These are phyloP conservation scores for Heliconius congener DNA, from an alignment of 1,140 invertebrate species.

Conservation along the genomic window DNA sequence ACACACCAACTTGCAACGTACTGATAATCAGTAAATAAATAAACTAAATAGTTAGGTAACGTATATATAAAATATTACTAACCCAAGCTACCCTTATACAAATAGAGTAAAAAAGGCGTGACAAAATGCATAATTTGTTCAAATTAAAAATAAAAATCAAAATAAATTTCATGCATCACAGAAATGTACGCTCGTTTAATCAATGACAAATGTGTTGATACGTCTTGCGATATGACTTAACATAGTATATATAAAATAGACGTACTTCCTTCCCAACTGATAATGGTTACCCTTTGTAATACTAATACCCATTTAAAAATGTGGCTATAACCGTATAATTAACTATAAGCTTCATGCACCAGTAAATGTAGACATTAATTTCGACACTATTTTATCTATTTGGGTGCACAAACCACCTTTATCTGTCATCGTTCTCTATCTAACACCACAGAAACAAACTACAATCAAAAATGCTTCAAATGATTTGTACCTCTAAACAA, in stretches of 20 bases:
- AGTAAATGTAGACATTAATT: constrained; percentile 82
- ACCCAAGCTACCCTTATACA: not conserved
- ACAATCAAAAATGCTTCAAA: constrained; percentile 41
- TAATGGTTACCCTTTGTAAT: constrained; percentile 76
- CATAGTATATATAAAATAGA: constrained; percentile 64
- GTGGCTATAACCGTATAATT: constrained; percentile 78
- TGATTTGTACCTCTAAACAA: constrained; percentile 46
- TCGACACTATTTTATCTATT: constrained; percentile 81
- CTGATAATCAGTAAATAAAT: too few relatives aligned
- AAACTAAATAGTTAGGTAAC: too few relatives aligned
- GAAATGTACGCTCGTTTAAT: constrained; percentile 49
- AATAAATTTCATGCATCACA: constrained; percentile 59
- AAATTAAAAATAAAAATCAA: constrained; percentile 35
- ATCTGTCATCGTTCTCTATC: constrained; percentile 77
- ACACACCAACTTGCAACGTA: too few relatives aligned
- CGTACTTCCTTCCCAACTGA: constrained; percentile 73
- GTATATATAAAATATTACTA: too few relatives aligned
- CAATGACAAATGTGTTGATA: constrained; percentile 70
- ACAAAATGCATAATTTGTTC: constrained; percentile 17
- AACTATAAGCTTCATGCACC: constrained; percentile 79
- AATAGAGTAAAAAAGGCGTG: constrained; percentile 11
- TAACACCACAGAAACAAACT: constrained; percentile 56
- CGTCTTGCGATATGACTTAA: constrained; percentile 58
- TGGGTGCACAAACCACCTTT: constrained; percentile 79
- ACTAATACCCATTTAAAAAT: constrained; percentile 74